Evolutionary conservation across 2,888 invertebrate species (phyloP), one percentile per base, ranked within the genome.

Genomic region (Perithous albicinctus): DNA sequence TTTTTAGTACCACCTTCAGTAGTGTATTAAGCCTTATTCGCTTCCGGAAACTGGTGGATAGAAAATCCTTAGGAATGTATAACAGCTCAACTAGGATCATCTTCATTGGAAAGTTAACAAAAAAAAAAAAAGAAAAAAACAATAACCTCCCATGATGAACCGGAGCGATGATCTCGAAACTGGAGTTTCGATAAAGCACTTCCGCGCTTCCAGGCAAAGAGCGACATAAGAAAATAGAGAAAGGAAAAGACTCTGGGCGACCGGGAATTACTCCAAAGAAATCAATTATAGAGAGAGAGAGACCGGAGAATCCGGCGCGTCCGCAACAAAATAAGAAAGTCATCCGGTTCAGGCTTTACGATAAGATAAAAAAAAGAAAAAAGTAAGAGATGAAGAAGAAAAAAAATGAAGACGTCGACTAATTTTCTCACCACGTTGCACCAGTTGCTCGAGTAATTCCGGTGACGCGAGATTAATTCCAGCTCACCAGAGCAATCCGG

Each of bases 401-500:
- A 61, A 61, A 61, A 20, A 20, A 23, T 8, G 10, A 26, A 48
- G 35, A 74, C 38, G 41, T 38, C 61, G 48, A 15, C 48, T 63
- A 51, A 73, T 73, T 69, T 18, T 35, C 26, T 35, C 54, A 41
- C 15, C 18, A 35, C 23, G n/a, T 12, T 35, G 20, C 12, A 32
- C 48, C 54, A 54, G 67, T 69, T 69, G 38, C 35, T 26, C 10
- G 23, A 35, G 51, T 51, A 32, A 67, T 67, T 20, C 69, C 51
- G 15, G 54, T 43, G 54, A 64, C 63, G 35, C 18, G 41, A 73
- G 67, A 76, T 76, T 67, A 76, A 76, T 76, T 67, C 46, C 46
- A 67, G 23, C 54, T 32, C 18, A 15, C 15, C 66, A 23, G 46
- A 35, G 26, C 20, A 32, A 56, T 59, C 20, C 70, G 29, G 29